These are phyloP conservation scores for Drosophila phalerata DNA, from an alignment of 2,888 invertebrate genomes.

Conservation along the genomic window DNA sequence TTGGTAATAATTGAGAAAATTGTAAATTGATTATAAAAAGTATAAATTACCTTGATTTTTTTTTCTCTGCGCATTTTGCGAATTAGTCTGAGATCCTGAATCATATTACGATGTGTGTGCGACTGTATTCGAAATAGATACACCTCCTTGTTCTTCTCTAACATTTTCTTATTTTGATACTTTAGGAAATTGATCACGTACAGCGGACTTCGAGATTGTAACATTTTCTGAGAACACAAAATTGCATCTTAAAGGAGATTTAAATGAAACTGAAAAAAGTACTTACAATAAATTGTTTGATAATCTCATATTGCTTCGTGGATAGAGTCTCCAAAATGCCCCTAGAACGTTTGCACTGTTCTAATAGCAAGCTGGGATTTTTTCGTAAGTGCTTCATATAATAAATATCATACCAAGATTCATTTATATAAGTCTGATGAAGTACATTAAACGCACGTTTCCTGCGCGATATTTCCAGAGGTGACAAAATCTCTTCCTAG, in stretches of 20 bases:
- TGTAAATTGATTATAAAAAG: neutral
- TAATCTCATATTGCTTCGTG: neutral
- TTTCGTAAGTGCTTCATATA: constrained; percentile 5
- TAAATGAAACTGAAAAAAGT: neutral
- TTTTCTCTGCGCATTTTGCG: constrained; percentile 61
- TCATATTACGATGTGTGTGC: constrained; percentile 82
- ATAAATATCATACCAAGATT: neutral
- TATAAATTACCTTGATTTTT: constrained; percentile 59
- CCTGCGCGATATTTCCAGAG: constrained; percentile 8
- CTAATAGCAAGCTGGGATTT: constrained; percentile 10
- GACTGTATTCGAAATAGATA: constrained; percentile 80
- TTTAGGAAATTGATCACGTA: constrained; percentile 75
- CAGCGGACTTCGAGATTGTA: constrained; percentile 71
- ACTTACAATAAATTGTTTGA: constrained; percentile 13
- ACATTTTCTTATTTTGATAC: constrained; percentile 69
- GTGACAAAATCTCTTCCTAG: constrained; percentile 12
- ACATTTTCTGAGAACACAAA: constrained; percentile 15
- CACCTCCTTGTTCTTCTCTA: constrained; percentile 62
- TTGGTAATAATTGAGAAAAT: neutral
- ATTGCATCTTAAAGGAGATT: neutral
- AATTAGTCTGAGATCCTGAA: constrained; percentile 71
- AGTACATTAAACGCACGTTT: constrained; percentile 11
- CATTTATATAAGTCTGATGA: constrained; percentile 16
- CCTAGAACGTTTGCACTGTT: constrained; percentile 10
- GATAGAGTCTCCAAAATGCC: neutral